Conservation (phyloP, 2,797 vertebrate species). For the Steatocranus sp. region DNA sequence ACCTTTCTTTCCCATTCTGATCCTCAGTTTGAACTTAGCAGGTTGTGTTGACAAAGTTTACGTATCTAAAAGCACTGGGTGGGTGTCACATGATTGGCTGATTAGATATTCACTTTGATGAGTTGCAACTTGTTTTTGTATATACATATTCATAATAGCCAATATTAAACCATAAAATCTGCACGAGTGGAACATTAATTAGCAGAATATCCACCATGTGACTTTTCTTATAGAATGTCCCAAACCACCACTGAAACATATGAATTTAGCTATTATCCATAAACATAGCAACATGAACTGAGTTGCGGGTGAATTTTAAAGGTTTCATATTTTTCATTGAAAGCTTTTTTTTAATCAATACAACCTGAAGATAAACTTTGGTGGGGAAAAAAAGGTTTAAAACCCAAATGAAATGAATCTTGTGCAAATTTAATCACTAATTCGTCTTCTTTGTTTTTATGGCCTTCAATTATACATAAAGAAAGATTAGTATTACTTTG, state of each 20-base stretch:
- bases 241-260: not conserved
- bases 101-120: not conserved
- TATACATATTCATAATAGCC: not conserved
- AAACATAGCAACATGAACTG: not conserved
- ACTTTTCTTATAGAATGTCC: not conserved
- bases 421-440: not conserved
- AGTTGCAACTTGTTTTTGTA: not conserved
- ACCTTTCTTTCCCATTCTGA: not conserved
- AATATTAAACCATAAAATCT: not conserved
- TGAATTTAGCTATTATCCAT: not conserved
- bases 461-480: not conserved
- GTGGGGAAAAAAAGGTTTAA: accelerated
- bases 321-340: not conserved
- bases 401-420: not conserved
- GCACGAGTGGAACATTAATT: not conserved
- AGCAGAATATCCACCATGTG: not conserved
- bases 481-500: not conserved
- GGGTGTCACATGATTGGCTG: not conserved
- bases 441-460: not conserved
- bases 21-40: not conserved
- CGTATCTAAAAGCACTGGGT: not conserved
- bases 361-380: not conserved
- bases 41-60: not conserved
- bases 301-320: not conserved
- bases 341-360: not conserved